Conservation (phyloP, 2,113 vertebrate genomes). For the Ochotona curzoniae region DNA sequence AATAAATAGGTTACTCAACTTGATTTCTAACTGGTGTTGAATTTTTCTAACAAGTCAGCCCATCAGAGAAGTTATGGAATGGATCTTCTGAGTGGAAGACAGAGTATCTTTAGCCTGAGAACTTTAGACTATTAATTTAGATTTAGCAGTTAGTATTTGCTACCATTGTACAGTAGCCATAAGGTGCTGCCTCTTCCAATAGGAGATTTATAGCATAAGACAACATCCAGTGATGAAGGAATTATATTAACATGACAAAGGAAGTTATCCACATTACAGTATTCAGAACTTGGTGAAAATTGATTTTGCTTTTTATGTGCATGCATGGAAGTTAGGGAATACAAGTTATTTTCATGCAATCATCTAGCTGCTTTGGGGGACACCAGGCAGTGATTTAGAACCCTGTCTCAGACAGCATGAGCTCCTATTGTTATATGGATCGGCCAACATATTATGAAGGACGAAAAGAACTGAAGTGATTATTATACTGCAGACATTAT, state of each 20-base stretch:
- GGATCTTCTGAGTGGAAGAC: not conserved
- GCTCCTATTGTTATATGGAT: not conserved
- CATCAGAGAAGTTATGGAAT: not conserved
- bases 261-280: not conserved
- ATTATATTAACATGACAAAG: not conserved
- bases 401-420: not conserved
- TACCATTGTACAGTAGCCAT: not conserved
- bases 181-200: not conserved
- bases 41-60: slow-evolving; percentile 2
- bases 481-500: not conserved
- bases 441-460: not conserved
- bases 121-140: not conserved
- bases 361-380: not conserved
- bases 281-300: not conserved
- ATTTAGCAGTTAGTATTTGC: too few relatives aligned
- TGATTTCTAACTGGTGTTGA: too few relatives aligned
- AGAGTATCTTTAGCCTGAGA: not conserved
- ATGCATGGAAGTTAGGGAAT: not conserved
- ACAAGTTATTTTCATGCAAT: not conserved
- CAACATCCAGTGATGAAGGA: not conserved
- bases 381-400: not conserved
- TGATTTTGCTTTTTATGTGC: not conserved
- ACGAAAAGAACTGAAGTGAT: not conserved
- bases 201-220: not conserved
- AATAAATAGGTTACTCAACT: not conserved